Evolutionary conservation across 2,888 invertebrate species (phyloP).

Genomic region (Drosophila melanocephala): DNA sequence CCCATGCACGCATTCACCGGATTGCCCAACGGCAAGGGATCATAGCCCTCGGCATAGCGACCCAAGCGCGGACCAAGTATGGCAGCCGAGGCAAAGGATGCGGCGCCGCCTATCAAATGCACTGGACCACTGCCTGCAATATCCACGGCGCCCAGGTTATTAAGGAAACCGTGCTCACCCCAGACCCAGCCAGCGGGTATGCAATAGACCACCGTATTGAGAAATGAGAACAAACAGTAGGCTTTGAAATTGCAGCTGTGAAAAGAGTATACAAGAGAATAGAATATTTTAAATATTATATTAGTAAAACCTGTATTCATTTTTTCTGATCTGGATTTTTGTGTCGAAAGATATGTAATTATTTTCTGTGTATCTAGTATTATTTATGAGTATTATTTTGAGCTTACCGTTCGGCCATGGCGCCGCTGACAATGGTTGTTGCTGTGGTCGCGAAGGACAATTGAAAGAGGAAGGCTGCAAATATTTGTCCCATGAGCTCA

Average conservation of each 20-base stretch:
- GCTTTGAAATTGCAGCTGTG: constrained; percentile 94
- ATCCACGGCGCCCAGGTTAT: constrained; percentile 93
- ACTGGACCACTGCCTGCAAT: constrained; percentile 97
- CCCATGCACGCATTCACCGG: constrained; percentile 97
- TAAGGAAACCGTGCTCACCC: constrained; percentile 95
- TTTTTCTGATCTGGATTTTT: not conserved
- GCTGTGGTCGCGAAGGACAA: constrained; percentile 94
- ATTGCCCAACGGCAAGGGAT: constrained; percentile 92
- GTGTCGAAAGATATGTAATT: not conserved
- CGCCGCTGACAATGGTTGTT: constrained; percentile 96
- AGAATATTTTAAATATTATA: not conserved
- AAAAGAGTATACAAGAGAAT: not conserved
- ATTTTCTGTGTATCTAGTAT: not conserved
- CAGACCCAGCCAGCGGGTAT: constrained; percentile 97
- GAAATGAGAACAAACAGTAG: constrained; percentile 94
- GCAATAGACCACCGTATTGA: constrained; percentile 96
- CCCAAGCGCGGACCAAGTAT: constrained; percentile 96
- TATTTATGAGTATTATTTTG: not conserved
- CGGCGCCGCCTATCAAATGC: constrained; percentile 92
- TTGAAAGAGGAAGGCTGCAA: constrained; percentile 96
- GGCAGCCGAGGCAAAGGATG: constrained; percentile 94
- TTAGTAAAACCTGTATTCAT: no score
- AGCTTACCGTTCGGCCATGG: constrained; percentile 95
- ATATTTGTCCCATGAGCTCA: constrained; percentile 92
- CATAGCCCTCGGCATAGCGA: constrained; percentile 91